phyloP scores from a whole-genome alignment of 2,888 invertebrate genomes.

The Vesta saturnalis region DNA sequence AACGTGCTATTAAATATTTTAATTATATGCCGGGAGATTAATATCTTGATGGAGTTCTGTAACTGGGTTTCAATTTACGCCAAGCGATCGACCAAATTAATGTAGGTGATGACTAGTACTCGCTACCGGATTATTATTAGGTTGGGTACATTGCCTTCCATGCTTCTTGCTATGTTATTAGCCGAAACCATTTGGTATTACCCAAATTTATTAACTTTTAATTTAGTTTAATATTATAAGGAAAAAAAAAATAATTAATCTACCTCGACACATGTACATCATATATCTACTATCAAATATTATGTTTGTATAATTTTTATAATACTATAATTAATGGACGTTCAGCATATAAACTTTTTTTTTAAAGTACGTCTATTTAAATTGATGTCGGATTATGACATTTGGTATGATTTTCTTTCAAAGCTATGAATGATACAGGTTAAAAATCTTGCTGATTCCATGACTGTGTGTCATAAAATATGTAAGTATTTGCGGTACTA shows the following conservation, averaged over 20 bases:
- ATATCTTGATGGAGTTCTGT: slow-evolving; percentile 52
- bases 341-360: too few species aligned
- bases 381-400: too few species aligned
- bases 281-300: not conserved
- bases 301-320: slow-evolving; percentile 4
- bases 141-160: slow-evolving; percentile 31
- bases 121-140: slow-evolving; percentile 46
- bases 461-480: too few species aligned
- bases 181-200: slow-evolving; percentile 17
- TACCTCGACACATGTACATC: not conserved
- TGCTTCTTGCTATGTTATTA: slow-evolving; percentile 28
- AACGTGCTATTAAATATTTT: slow-evolving; percentile 53
- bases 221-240: slow-evolving; percentile 9
- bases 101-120: slow-evolving; percentile 48
- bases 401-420: too few species aligned
- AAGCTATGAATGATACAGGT: too few species aligned
- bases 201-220: slow-evolving; percentile 13
- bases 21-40: slow-evolving; percentile 53
- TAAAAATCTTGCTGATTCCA: too few species aligned
- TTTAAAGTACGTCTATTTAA: not conserved
- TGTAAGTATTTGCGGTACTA: too few species aligned
- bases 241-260: slow-evolving; percentile 12
- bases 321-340: slow-evolving; percentile 1
- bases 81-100: slow-evolving; percentile 47
- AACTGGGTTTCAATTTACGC: slow-evolving; percentile 49